phyloP scores from a whole-genome alignment of 23 tunicate genomes.

The Phallusia fumigata region DNA sequence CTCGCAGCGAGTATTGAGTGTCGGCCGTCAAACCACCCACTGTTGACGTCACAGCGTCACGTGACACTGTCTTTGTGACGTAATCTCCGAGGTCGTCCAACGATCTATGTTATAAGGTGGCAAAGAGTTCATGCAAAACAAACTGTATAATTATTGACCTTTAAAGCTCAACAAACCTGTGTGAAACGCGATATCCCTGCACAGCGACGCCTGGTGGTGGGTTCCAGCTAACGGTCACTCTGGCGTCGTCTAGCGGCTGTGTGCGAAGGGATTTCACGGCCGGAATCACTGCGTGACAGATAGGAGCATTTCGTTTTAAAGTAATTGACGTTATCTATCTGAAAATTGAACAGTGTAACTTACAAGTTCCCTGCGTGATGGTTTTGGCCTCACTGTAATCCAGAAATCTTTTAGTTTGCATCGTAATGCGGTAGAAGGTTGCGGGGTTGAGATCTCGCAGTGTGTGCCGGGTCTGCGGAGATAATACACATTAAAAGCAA shows the following conservation, averaged over 20 bases:
- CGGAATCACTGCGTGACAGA: conserved; percentile 28
- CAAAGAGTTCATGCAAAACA: neutral
- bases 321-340: no score
- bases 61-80: neutral
- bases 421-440: conserved; percentile 1
- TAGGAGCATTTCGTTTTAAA: no score
- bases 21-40: conserved; percentile 15
- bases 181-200: conserved; percentile 13
- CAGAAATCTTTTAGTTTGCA: conserved; percentile 4
- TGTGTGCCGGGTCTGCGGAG: conserved; percentile 5
- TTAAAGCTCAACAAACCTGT: conserved; percentile 34
- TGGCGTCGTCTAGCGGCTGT: conserved; percentile 20
- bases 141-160: no score
- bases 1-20: conserved; percentile 25
- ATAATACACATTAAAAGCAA: no score
- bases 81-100: conserved; percentile 20
- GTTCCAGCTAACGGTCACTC: conserved; percentile 22
- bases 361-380: conserved; percentile 30
- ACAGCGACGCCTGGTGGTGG: conserved; percentile 27
- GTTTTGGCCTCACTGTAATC: conserved; percentile 2
- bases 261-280: neutral
- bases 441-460: conserved; percentile 16
- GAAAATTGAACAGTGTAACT: neutral
- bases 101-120: conserved; percentile 2
- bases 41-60: neutral